Evolutionary conservation across 2,888 invertebrate species (phyloP).

Genomic region (Dichetophora obliterata): DNA sequence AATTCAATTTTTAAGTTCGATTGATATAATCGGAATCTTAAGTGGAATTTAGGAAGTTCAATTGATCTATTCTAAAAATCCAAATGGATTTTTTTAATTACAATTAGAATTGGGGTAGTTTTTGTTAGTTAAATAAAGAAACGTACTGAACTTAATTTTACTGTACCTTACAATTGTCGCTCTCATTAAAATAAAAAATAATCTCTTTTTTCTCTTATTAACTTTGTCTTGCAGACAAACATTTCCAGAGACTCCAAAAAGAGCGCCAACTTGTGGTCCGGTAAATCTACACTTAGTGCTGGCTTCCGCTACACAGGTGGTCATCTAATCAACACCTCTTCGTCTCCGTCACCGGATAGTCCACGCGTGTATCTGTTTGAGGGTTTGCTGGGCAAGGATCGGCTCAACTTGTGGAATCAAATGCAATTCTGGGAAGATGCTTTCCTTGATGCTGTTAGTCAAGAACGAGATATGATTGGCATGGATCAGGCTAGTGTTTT

Average conservation of each 20-base stretch:
- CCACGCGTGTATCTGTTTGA: conserved; percentile 93
- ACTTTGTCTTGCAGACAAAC: conserved; percentile 58
- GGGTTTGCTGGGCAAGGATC: conserved; percentile 77
- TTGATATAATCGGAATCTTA: too few relatives aligned
- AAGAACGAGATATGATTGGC: conserved; percentile 98
- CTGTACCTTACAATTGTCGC: too few relatives aligned
- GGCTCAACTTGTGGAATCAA: conserved; percentile 95
- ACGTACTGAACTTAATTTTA: too few relatives aligned
- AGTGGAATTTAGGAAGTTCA: too few relatives aligned
- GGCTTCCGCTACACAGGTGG: conserved; percentile 91
- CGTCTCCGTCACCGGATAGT: conserved; percentile 87
- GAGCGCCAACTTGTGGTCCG: conserved; percentile 91
- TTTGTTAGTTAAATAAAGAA: too few relatives aligned
- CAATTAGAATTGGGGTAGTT: too few relatives aligned
- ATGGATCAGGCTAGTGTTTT: conserved; percentile 88
- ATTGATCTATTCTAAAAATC: too few relatives aligned
- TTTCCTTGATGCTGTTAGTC: conserved; percentile 96
- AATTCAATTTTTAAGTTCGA: too few relatives aligned
- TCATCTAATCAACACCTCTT: conserved; percentile 85
- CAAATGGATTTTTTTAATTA: too few relatives aligned
- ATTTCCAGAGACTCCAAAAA: conserved; percentile 78
- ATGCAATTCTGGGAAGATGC: conserved; percentile 99
- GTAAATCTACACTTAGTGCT: conserved; percentile 89
- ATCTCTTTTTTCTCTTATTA: too few relatives aligned
- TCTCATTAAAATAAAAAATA: too few relatives aligned